These are phyloP conservation scores for Bergia sp. DNA, from an alignment of 92 coral and sea anemone species.

Conservation along the genomic window DNA sequence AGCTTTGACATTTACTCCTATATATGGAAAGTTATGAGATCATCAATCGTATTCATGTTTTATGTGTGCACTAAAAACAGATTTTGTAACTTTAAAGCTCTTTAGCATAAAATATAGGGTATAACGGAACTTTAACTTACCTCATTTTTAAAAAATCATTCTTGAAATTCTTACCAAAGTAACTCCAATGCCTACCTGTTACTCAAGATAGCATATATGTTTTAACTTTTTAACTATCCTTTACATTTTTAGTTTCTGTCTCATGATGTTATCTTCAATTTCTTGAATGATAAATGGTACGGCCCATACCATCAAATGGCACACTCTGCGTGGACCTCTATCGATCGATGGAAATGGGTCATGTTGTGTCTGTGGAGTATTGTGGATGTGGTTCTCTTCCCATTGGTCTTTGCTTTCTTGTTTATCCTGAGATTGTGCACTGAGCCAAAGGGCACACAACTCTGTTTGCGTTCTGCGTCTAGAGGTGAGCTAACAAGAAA, in stretches of 20 bases:
- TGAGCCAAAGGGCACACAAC: too few relatives aligned
- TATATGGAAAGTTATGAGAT: too few relatives aligned
- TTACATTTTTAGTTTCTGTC: slow-evolving; percentile 3
- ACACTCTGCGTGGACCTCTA: not conserved
- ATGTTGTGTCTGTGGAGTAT: slow-evolving; percentile 35
- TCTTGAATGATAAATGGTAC: slow-evolving; percentile 16
- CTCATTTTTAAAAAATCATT: too few relatives aligned
- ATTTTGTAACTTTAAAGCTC: too few relatives aligned
- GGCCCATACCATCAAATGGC: not conserved
- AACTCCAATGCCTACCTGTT: not conserved
- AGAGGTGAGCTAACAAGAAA: too few relatives aligned
- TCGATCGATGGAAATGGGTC: slow-evolving; percentile 25
- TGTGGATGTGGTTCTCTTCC: slow-evolving; percentile 45
- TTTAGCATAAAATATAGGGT: too few relatives aligned
- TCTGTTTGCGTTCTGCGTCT: too few relatives aligned
- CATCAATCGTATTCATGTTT: too few relatives aligned
- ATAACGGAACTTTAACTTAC: too few relatives aligned
- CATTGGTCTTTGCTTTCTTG: slow-evolving; percentile 18
- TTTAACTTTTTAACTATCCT: not conserved
- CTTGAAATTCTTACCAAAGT: not conserved
- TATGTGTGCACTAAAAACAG: too few relatives aligned
- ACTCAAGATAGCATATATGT: not conserved
- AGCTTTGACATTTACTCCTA: too few relatives aligned
- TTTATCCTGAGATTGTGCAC: not conserved
- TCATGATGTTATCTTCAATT: slow-evolving; percentile 17